phyloP scores from a whole-genome alignment of 2,113 vertebrate species.

The Trachemys scripta region DNA sequence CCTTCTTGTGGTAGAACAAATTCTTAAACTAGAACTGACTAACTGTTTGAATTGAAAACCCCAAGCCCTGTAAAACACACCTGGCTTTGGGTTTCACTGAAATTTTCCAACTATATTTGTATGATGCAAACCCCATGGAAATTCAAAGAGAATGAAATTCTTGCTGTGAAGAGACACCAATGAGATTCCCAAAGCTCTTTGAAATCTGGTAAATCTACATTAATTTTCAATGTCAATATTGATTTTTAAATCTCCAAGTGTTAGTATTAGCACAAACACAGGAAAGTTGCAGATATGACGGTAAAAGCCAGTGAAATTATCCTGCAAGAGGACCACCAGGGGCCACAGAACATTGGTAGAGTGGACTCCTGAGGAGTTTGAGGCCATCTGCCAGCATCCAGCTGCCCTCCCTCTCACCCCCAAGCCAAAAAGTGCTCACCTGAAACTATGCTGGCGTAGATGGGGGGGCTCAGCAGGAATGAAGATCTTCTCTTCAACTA shows the following conservation, averaged over 20 bases:
- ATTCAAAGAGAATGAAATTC: neutral
- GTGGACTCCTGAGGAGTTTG: neutral
- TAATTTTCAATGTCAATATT: neutral
- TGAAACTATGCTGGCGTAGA: neutral
- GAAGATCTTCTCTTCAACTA: neutral
- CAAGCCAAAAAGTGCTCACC: neutral
- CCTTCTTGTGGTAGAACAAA: neutral
- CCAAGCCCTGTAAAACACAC: neutral
- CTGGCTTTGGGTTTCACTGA: neutral
- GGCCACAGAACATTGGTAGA: neutral
- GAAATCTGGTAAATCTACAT: neutral
- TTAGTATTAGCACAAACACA: neutral
- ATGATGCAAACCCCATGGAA: neutral
- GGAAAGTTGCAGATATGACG: neutral
- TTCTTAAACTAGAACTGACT: neutral
- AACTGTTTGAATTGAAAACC: neutral
- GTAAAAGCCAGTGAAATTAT: neutral
- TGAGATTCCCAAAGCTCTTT: neutral
- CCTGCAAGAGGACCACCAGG: neutral
- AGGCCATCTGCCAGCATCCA: no score
- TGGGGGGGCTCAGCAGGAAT: neutral
- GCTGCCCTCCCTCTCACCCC: neutral
- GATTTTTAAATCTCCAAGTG: neutral
- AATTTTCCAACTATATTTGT: fast-evolving
- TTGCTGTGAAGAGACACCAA: neutral